These are phyloP conservation scores for Macrotis lagotis DNA, from an alignment of 2,113 vertebrate genomes.

Conservation along the genomic window DNA sequence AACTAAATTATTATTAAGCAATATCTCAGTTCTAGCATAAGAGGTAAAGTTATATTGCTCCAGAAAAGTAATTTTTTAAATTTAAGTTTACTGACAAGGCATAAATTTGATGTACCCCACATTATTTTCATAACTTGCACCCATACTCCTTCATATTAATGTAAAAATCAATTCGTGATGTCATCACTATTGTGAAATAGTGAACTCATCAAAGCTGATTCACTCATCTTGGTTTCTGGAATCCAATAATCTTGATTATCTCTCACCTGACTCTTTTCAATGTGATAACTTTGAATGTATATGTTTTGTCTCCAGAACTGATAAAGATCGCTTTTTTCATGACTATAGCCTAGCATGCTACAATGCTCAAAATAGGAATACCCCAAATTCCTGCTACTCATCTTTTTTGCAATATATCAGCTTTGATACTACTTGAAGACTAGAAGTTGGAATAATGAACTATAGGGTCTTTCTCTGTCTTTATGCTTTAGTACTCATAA, in stretches of 20 bases:
- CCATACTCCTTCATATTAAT: neutral
- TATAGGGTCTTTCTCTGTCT: neutral
- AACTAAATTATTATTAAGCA: neutral
- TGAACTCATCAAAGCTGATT: neutral
- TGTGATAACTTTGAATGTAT: neutral
- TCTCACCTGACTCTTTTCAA: neutral
- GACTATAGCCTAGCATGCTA: neutral
- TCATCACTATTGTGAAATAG: too few species aligned
- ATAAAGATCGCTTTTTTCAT: neutral
- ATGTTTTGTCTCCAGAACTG: neutral
- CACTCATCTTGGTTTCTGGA: neutral
- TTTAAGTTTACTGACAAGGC: neutral
- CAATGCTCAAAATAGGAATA: neutral
- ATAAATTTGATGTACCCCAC: neutral
- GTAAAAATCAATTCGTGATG: neutral
- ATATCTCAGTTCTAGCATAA: neutral
- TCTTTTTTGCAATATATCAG: neutral
- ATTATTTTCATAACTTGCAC: neutral
- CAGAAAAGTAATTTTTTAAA: neutral
- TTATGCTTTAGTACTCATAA: neutral
- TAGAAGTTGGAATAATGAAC: slow-evolving; percentile 4
- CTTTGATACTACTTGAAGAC: neutral
- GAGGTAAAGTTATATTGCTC: neutral
- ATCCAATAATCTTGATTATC: neutral
- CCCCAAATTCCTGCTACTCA: neutral